Evolutionary conservation across 2,797 vertebrate genomes (phyloP), one percentile per base, ranked within the genome.

Genomic region (Pipistrellus pygmaeus): DNA sequence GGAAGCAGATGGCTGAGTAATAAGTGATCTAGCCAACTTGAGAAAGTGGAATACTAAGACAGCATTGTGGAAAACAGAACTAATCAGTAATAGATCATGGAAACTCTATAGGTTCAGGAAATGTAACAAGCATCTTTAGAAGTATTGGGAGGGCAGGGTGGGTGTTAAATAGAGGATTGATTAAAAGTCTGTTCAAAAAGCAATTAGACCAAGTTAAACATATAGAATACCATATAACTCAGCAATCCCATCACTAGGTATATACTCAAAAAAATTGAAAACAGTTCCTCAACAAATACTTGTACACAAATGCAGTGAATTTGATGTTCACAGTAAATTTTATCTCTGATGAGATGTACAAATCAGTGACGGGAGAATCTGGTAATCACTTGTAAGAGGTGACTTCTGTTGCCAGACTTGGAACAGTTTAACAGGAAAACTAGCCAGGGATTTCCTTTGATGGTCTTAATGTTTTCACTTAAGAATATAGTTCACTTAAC

Each of bases 311-410:
- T 32, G 89, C 69, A 15, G 44, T 97, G 95, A 97, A 96, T 48
- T 91, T 78, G n/a, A 30, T 71, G 23, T 94, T 97, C 90, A 95
- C n/a, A 71, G 27, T 91, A 44, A 25, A 46, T 84, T 93, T 97
- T 91, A 90, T 80, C 62, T 96, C 78, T 90, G 51, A 76, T 68
- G 85, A 85, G 81, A 76, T 60, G 57, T 95, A 72, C 41, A 87
- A 18, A 85, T 97, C 93, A 96, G 96, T 76, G 88, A 78, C 92
- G 93, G 7, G 84, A 95, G 27, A 91, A 38, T 94, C 73, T 94
- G 46, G 27, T 93, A 78, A 69, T 84, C 80, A 35, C 13, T 48
- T 93, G 90, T 80, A 90, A 68, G 90, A 32, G 0, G 48, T 95
- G 48, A 48, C 78, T 83, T 91, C 60, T 5, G 0, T 88, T 89